These are phyloP conservation scores for Acanthococcus lagerstroemiae DNA, from an alignment of 2,888 invertebrate genomes.

Conservation along the genomic window DNA sequence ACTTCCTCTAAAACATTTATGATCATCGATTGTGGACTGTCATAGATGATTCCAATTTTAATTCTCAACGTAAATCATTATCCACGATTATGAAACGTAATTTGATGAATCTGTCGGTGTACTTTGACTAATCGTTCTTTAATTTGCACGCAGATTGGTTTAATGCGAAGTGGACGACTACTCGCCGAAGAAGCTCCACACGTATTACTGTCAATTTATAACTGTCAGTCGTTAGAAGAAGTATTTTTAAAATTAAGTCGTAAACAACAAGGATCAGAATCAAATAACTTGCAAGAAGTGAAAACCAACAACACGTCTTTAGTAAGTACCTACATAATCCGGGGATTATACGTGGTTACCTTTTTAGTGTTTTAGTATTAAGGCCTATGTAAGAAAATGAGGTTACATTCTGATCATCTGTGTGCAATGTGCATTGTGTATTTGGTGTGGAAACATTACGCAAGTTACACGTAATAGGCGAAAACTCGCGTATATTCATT, in stretches of 20 bases:
- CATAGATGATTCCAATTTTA: slow-evolving; percentile 19
- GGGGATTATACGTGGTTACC: no score
- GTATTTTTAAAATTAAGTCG: slow-evolving; percentile 83
- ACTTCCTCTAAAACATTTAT: no score
- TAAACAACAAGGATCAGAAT: slow-evolving; percentile 48
- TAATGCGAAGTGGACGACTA: slow-evolving; percentile 84
- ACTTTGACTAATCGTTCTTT: not conserved
- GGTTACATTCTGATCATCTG: no score
- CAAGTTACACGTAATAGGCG: no score
- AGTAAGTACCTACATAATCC: no score
- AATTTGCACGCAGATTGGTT: slow-evolving; percentile 60
- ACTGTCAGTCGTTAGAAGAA: slow-evolving; percentile 75
- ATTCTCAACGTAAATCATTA: not conserved
- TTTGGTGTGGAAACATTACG: no score
- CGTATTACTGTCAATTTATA: slow-evolving; percentile 70
- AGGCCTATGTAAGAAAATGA: no score
- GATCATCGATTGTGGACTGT: no score
- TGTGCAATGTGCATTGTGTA: no score
- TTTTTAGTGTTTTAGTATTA: no score
- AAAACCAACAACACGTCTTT: slow-evolving; percentile 34
- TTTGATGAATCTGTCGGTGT: no score
- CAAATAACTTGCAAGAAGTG: slow-evolving; percentile 64
- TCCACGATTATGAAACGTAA: not conserved
- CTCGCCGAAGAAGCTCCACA: slow-evolving; percentile 85
- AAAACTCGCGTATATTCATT: no score